Evolutionary conservation across 2,888 invertebrate species (phyloP).

Genomic region (Xiphydria camelus): DNA sequence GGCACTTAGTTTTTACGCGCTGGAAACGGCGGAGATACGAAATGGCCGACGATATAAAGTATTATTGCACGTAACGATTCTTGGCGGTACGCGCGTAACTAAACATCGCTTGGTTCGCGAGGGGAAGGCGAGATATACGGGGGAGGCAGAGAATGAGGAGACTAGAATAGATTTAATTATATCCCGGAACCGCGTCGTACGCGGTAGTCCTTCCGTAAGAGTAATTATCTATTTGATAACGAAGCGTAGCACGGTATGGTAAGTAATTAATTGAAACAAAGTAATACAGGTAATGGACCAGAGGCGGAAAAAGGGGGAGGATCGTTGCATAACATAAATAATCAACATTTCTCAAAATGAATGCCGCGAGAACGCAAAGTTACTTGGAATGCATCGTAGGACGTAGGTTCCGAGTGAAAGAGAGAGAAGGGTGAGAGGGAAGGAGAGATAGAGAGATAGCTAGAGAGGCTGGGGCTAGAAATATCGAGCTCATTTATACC

Average conservation of each 20-base stretch:
- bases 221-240: too few species aligned
- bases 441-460: too few species aligned
- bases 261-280: background rate
- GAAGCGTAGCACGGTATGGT: background rate
- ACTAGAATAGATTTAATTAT: too few species aligned
- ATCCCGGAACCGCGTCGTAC: too few species aligned
- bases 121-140: constrained; percentile 16
- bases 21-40: constrained; percentile 14
- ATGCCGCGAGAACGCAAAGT: too few species aligned
- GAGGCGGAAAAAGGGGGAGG: constrained; percentile 10
- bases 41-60: constrained; percentile 23
- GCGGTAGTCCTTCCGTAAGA: too few species aligned
- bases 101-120: constrained; percentile 21
- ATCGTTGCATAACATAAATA: constrained; percentile 36
- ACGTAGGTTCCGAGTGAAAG: background rate
- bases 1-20: constrained; percentile 21
- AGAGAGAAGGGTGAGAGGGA: background rate
- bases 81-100: constrained; percentile 24
- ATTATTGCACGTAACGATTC: constrained; percentile 32
- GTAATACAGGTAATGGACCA: background rate
- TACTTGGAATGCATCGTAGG: too few species aligned
- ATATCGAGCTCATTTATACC: constrained; percentile 45
- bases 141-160: background rate
- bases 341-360: constrained; percentile 40
- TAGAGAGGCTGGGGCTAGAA: too few species aligned